Conservation (phyloP, 2,113 vertebrate species). For the Sebastes fasciatus region DNA sequence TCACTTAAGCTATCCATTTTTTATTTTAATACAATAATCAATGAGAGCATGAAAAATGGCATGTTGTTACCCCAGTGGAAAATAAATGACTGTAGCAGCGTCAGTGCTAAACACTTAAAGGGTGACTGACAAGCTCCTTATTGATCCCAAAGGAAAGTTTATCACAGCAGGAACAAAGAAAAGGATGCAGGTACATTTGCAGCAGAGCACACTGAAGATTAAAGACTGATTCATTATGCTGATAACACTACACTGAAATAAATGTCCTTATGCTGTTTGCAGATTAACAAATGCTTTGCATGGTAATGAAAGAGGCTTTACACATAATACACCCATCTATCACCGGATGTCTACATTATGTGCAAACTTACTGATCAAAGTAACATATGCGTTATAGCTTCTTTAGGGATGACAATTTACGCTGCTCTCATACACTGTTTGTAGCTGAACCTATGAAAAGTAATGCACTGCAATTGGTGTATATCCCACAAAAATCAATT, state of each 20-base stretch:
- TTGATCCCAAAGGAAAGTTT: constrained; percentile 1
- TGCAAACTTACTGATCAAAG: background rate
- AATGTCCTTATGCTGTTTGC: background rate
- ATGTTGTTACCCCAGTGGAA: background rate
- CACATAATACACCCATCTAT: constrained; percentile 3
- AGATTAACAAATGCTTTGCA: constrained; percentile 4
- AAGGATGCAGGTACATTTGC: background rate
- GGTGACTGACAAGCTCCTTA: background rate
- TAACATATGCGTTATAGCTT: background rate
- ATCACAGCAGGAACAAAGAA: background rate
- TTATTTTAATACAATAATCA: background rate
- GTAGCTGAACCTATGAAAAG: too few relatives aligned
- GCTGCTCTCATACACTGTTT: too few relatives aligned
- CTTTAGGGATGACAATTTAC: background rate
- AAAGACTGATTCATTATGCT: constrained; percentile 1
- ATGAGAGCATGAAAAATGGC: background rate
- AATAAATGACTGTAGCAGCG: too few relatives aligned
- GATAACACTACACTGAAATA: background rate
- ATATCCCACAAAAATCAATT: too few relatives aligned
- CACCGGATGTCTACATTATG: background rate
- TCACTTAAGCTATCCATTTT: background rate
- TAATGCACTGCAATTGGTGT: too few relatives aligned
- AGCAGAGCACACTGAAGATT: constrained; percentile 4
- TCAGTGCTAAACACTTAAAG: background rate
- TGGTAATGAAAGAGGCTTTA: background rate